Conservation (phyloP, 53 echinoderm and acorn worm genomes). For the Apostichopus leukothele region DNA sequence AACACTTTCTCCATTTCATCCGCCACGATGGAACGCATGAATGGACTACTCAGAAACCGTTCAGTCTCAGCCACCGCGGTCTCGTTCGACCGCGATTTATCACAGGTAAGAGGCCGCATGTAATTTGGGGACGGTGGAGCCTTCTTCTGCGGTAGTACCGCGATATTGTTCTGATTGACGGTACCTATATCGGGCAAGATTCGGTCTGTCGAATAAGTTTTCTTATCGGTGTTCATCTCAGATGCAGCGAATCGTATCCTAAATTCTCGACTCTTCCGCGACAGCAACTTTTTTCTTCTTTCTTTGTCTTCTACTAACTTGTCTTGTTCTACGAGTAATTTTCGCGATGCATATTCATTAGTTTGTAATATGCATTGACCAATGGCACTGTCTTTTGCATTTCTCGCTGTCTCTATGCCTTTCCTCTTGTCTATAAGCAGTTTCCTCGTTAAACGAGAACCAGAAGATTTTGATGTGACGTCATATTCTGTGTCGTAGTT, state of each 20-base stretch:
- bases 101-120: slow-evolving; percentile 82
- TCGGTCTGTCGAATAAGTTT: slow-evolving; percentile 29
- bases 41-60: slow-evolving; percentile 65
- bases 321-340: slow-evolving; percentile 56
- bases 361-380: slow-evolving; percentile 84
- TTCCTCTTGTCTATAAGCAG: slow-evolving; percentile 73
- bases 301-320: slow-evolving; percentile 68
- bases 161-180: background rate
- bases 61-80: slow-evolving; percentile 74
- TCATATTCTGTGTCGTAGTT: slow-evolving; percentile 46
- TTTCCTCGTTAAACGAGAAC: slow-evolving; percentile 37
- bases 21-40: slow-evolving; percentile 49
- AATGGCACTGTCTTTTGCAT: slow-evolving; percentile 80
- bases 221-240: background rate
- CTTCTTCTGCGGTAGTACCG: slow-evolving; percentile 17
- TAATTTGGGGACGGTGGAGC: slow-evolving; percentile 69
- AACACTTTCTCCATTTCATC: slow-evolving; percentile 20
- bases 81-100: slow-evolving; percentile 67
- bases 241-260: slow-evolving; percentile 39
- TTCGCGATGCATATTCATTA: slow-evolving; percentile 79
- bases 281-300: slow-evolving; percentile 57
- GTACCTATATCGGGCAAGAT: background rate
- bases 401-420: slow-evolving; percentile 76
- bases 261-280: slow-evolving; percentile 75
- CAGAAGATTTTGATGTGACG: background rate